Conservation (phyloP, 1,140 invertebrate genomes). For the Steinernema feltiae region DNA sequence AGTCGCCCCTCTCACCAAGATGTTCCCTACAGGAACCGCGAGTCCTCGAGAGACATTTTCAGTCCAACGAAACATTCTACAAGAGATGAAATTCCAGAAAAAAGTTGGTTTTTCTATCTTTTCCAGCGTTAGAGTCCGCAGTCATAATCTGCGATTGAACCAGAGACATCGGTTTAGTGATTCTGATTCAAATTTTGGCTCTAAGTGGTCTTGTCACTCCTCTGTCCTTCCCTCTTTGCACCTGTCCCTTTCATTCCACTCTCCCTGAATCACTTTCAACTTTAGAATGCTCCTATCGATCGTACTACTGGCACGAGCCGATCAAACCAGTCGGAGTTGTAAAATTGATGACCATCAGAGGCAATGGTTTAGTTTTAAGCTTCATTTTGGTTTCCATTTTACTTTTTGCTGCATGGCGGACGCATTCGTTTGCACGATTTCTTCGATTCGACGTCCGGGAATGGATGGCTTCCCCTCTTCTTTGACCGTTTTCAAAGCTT, state of each 20-base stretch:
- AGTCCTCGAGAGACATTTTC: background rate
- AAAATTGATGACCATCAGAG: constrained; percentile 8
- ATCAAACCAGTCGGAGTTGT: constrained; percentile 8
- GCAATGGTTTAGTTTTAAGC: constrained; percentile 10
- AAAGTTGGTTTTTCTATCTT: background rate
- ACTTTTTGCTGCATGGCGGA: background rate
- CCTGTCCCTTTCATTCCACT: no score
- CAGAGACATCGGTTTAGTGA: no score
- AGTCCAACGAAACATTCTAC: background rate
- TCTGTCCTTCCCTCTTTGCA: no score
- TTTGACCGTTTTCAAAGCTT: no score
- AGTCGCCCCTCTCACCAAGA: background rate
- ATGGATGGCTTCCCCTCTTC: no score
- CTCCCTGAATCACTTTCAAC: no score
- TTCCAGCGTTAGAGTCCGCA: no score
- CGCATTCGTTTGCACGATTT: background rate
- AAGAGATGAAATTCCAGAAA: background rate
- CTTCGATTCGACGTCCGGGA: no score
- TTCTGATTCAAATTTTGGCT: no score
- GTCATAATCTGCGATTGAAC: no score
- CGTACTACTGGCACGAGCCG: constrained; percentile 14
- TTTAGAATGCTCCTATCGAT: constrained; percentile 11
- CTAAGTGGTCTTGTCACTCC: no score
- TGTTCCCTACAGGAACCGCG: background rate
- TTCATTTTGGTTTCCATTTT: background rate